A percentile compares a stretch with the other conserved stretches of the same genome.
phyloP scores from a whole-genome alignment of 2,888 invertebrate genomes.

The Hartigia nigra region DNA sequence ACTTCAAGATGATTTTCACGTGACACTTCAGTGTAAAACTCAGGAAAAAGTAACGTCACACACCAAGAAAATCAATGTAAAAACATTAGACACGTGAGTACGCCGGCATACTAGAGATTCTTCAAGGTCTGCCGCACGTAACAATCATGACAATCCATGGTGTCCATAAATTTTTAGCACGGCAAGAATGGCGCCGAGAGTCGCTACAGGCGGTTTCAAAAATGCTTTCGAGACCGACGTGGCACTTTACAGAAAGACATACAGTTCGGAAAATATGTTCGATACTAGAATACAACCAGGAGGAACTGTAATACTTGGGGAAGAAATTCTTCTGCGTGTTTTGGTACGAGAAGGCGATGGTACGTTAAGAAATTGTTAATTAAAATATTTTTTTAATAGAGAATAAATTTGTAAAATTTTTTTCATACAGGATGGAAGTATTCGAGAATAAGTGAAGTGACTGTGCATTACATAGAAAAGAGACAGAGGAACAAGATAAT shows the following conservation, averaged over 20 bases:
- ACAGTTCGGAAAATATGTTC: slow-evolving; percentile 65
- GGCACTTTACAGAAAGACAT: slow-evolving; percentile 66
- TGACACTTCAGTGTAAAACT: slow-evolving; percentile 70
- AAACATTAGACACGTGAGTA: slow-evolving; percentile 51
- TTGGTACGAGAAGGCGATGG: slow-evolving; percentile 70
- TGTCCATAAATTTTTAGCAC: slow-evolving; percentile 33
- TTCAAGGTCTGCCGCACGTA: not conserved
- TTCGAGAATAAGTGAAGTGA: slow-evolving; percentile 70
- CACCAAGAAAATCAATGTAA: slow-evolving; percentile 62
- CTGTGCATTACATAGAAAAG: slow-evolving; percentile 50
- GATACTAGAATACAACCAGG: slow-evolving; percentile 68
- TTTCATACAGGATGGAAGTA: slow-evolving; percentile 67
- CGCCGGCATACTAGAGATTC: not conserved
- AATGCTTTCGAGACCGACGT: slow-evolving; percentile 69
- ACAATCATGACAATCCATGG: not conserved
- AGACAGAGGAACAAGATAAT: slow-evolving; percentile 40
- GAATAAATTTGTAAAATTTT: not conserved
- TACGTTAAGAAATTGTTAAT: slow-evolving; percentile 42
- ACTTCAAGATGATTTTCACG: slow-evolving; percentile 67
- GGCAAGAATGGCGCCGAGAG: slow-evolving; percentile 52
- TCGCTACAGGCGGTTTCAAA: slow-evolving; percentile 70
- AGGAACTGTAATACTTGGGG: slow-evolving; percentile 70
- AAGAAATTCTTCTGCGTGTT: slow-evolving; percentile 69
- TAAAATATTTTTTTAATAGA: not conserved
- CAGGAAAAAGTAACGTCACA: slow-evolving; percentile 69